phyloP scores from a whole-genome alignment of 2,888 invertebrate genomes.

The Troides helena region DNA sequence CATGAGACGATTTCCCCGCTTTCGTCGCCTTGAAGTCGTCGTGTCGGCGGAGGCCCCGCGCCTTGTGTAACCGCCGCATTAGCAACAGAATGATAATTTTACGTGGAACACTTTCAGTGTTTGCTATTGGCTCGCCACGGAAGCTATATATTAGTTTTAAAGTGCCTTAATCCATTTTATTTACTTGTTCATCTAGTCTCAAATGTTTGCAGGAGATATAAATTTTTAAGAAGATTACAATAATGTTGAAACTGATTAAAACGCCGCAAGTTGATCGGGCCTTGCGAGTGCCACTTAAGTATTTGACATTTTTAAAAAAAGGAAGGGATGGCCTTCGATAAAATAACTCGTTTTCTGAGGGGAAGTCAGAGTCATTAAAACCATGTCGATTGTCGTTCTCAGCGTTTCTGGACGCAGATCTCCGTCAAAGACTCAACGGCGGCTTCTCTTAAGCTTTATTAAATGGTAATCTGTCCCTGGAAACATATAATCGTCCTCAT shows the following conservation, averaged over 20 bases:
- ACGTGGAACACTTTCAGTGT: conserved; percentile 16
- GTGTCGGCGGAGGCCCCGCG: conserved; percentile 19
- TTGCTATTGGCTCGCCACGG: conserved; percentile 3
- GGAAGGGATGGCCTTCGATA: too few species aligned
- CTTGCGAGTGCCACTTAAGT: too few species aligned
- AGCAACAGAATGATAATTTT: conserved; percentile 21
- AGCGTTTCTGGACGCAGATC: too few species aligned
- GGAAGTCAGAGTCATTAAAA: too few species aligned
- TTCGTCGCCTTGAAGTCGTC: conserved; percentile 33
- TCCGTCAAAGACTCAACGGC: not conserved
- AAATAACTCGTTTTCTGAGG: too few species aligned
- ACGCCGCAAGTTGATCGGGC: too few species aligned
- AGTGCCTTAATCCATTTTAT: not conserved
- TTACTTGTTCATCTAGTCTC: not conserved
- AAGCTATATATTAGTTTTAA: not conserved
- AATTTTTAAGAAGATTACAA: too few species aligned
- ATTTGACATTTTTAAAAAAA: too few species aligned
- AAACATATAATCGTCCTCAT: too few species aligned
- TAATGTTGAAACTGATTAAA: too few species aligned
- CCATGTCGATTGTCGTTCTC: too few species aligned
- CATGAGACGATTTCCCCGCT: conserved; percentile 33
- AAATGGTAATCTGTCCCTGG: too few species aligned
- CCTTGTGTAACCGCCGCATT: conserved; percentile 14
- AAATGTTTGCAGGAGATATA: not conserved
- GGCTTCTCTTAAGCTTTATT: not conserved